These are phyloP conservation scores for Coenonympha glycerion DNA, from an alignment of 2,888 invertebrate species.

Conservation along the genomic window DNA sequence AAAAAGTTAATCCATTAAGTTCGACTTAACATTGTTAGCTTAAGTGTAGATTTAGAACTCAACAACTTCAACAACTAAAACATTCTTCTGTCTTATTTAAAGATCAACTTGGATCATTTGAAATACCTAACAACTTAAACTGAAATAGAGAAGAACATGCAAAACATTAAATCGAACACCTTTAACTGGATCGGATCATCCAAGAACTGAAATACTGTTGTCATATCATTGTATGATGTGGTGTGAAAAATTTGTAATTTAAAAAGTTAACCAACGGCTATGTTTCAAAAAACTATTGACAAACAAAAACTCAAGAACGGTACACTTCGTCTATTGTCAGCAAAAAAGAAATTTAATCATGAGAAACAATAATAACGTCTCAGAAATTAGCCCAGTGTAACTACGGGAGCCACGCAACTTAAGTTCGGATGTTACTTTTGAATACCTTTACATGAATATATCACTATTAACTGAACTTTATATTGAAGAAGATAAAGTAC, in stretches of 20 bases:
- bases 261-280: background rate
- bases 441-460: constrained; percentile 39
- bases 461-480: constrained; percentile 37
- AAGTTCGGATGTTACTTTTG: constrained; percentile 62
- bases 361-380: constrained; percentile 75
- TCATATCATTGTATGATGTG: no score
- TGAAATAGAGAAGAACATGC: no score
- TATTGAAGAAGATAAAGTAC: constrained; percentile 32
- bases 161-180: no score
- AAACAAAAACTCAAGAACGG: constrained; percentile 35
- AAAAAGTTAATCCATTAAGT: background rate
- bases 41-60: background rate
- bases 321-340: constrained; percentile 61
- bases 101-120: no score
- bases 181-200: no score
- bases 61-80: no score
- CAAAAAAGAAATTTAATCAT: constrained; percentile 76
- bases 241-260: background rate
- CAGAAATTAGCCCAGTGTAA: constrained; percentile 72
- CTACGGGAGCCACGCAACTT: constrained; percentile 74
- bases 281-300: constrained; percentile 13
- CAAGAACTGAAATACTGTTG: no score
- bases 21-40: background rate
- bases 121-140: no score
- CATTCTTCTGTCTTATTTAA: no score